Evolutionary conservation across 2,113 vertebrate species (phyloP).

Genomic region (Crypturellus undulatus): DNA sequence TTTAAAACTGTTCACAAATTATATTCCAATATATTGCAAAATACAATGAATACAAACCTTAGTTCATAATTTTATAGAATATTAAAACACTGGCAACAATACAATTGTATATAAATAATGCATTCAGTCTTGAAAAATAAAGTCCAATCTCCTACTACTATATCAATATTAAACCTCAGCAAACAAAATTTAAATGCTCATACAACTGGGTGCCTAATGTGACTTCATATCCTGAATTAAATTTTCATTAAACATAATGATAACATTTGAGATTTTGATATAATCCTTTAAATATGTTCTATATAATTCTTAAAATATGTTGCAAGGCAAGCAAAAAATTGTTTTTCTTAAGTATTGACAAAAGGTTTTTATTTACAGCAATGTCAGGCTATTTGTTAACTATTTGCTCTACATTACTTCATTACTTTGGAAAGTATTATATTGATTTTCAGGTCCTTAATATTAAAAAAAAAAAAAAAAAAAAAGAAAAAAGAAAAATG

Average conservation of each 20-base stretch:
- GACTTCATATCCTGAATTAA: constrained; percentile 20
- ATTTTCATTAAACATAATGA: constrained; percentile 19
- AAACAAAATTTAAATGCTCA: constrained; percentile 27
- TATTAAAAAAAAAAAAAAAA: not conserved
- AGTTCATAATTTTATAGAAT: constrained; percentile 39
- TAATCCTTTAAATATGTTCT: not conserved
- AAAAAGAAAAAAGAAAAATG: not conserved
- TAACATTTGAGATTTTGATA: constrained; percentile 9
- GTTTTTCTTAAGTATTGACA: not conserved
- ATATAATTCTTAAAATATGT: not conserved
- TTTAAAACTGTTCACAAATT: constrained; percentile 36
- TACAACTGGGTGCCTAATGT: not conserved
- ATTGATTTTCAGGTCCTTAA: not conserved
- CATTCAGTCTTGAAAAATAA: constrained; percentile 40
- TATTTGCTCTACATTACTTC: not conserved
- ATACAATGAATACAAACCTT: constrained; percentile 39
- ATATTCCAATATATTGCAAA: constrained; percentile 34
- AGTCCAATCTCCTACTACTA: constrained; percentile 19
- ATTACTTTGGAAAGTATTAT: not conserved
- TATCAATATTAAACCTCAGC: constrained; percentile 18
- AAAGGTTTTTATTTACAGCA: not conserved
- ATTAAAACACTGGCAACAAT: constrained; percentile 45
- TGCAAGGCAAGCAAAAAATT: not conserved
- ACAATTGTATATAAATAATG: constrained; percentile 30
- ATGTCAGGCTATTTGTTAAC: not conserved